Conservation (phyloP, 2,888 invertebrate genomes). For the Pristionchus japonicus region DNA sequence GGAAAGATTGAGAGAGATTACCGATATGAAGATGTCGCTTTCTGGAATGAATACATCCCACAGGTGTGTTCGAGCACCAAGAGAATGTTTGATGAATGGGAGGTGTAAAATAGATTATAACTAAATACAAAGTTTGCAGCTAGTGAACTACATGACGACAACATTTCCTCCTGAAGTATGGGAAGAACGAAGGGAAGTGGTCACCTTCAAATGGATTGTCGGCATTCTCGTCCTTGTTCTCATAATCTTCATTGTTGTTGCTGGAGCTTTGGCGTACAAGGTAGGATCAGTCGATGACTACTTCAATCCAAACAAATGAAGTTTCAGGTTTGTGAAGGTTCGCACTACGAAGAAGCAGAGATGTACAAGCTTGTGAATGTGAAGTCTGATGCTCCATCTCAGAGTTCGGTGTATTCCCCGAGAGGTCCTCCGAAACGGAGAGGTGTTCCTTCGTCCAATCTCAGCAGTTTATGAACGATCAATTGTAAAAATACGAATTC, state of each 20-base stretch:
- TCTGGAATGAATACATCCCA: constrained; percentile 75
- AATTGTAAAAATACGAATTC: no score
- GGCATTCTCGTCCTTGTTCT: constrained; percentile 63
- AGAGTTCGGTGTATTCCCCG: neutral
- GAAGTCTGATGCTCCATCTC: neutral
- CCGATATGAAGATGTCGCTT: constrained; percentile 67
- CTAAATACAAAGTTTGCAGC: no score
- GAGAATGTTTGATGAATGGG: neutral
- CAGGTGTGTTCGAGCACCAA: no score
- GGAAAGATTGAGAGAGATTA: constrained; percentile 68
- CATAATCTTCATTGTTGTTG: constrained; percentile 61
- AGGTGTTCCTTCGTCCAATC: neutral
- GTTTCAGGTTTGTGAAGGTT: neutral
- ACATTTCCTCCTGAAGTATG: constrained; percentile 73
- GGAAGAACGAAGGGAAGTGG: constrained; percentile 63
- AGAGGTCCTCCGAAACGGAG: neutral
- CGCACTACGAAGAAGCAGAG: neutral
- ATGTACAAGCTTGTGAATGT: neutral
- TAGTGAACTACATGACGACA: constrained; percentile 75
- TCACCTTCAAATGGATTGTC: constrained; percentile 61
- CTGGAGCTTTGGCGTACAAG: constrained; percentile 64
- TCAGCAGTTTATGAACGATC: constrained; percentile 6
- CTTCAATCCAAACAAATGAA: neutral
- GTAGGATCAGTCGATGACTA: no score
- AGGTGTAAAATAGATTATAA: neutral